Evolutionary conservation across 2,888 invertebrate genomes (phyloP), one percentile per base, ranked within the genome.

Genomic region (Drosophila algonquin): DNA sequence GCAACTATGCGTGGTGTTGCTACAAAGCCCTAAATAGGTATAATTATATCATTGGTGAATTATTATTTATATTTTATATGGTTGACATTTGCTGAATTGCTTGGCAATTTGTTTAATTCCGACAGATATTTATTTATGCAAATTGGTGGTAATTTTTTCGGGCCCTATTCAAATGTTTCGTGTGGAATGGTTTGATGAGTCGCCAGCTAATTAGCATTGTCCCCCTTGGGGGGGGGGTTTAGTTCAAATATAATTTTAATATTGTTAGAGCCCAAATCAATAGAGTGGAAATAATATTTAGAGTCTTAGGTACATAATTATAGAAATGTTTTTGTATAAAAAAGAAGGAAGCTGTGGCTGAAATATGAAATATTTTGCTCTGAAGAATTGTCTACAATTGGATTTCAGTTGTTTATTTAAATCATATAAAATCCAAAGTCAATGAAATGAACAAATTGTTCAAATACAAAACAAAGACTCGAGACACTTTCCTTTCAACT

Each of bases 81-180:
- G 55, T 60, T 61, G 40, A n/a, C 12, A 32, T 59, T 68, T 73
- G 62, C 65, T 65, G 73, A 27, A 65, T 63, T 61, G 54, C 40
- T 48, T 45, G 51, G 71, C 75, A 77, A 75, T 84, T 82, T 76
- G 79, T 75, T 77, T 63, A 81, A 63, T 75, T 75, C 78, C 61
- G 67, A 59, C 63, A 52, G 63, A 63, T 61, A 75, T 75, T 77
- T 81, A 63, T 71, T 69, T 75, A 63, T 70, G 75, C 63, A 70
- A 83, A 83, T 87, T 62, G 59, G 18, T 56, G 76, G 59, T 72
- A 64, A 78, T 76, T 79, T 78, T 70, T 58, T 46, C 18, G 65
- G 24, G 35, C 5, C 45, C 51, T 16, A 32, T 56, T 47, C 44
- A 67, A 73, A 79, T 54, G 45, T 40, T 65, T 56, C 16, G 21